Conservation (phyloP, 1,140 invertebrate species). For the Saccostrea cuccullata region DNA sequence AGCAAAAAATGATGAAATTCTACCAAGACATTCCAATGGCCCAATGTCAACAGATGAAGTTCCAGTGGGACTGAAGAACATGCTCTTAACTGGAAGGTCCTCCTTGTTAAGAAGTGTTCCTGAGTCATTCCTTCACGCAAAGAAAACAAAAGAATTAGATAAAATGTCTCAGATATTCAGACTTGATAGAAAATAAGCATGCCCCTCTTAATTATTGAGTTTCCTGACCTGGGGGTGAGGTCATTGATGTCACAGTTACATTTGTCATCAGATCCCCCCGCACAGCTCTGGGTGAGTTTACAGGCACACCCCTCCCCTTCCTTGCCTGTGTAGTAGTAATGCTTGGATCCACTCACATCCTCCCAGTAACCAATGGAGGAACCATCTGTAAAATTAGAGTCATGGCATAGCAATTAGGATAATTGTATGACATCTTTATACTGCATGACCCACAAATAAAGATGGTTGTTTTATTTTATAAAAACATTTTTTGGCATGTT, state of each 20-base stretch:
- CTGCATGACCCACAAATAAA: too few species aligned
- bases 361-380: constrained; percentile 38
- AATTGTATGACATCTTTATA: not conserved
- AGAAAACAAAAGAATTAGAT: not conserved
- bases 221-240: not conserved
- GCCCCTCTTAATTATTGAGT: too few species aligned
- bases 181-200: not conserved
- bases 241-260: constrained; percentile 54
- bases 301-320: constrained; percentile 41
- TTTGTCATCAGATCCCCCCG: not conserved
- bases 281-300: constrained; percentile 14
- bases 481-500: not conserved
- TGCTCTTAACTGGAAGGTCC: constrained; percentile 36
- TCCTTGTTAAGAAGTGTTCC: constrained; percentile 45
- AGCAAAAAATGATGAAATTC: not conserved
- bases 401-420: not conserved
- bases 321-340: constrained; percentile 42
- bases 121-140: constrained; percentile 41
- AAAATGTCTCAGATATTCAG: not conserved
- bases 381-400: constrained; percentile 26
- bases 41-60: constrained; percentile 36
- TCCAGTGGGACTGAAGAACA: not conserved
- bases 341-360: constrained; percentile 16
- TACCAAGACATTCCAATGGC: constrained; percentile 49
- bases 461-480: too few species aligned